A percentile compares a stretch with the other conserved stretches of the same genome.
These are phyloP conservation scores for Cyprinodon variegatus DNA, from an alignment of 2,113 vertebrate genomes.

Conservation along the genomic window DNA sequence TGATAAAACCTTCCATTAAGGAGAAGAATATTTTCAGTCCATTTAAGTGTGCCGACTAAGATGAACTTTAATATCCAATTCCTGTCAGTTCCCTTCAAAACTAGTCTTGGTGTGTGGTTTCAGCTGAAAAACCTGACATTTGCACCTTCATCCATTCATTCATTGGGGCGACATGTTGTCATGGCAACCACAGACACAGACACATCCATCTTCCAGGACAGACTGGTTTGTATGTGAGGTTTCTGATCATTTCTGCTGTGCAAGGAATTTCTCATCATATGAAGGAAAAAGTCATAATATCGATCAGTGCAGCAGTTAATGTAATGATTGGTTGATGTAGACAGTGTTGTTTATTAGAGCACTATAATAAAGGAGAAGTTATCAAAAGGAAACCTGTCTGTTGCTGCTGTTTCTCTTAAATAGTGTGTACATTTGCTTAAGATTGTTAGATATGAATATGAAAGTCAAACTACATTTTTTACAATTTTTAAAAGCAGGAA, in stretches of 20 bases:
- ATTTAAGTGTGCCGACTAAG: slow-evolving; percentile 5
- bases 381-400: too few relatives aligned
- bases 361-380: too few relatives aligned
- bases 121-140: slow-evolving; percentile 32
- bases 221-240: slow-evolving; percentile 31
- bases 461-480: neutral
- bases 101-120: slow-evolving; percentile 23
- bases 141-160: slow-evolving; percentile 19
- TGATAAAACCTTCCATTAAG: neutral
- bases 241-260: slow-evolving; percentile 2
- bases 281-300: slow-evolving; percentile 6
- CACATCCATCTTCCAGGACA: slow-evolving; percentile 18
- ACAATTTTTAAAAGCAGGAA: neutral
- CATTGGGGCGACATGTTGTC: slow-evolving; percentile 30
- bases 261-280: neutral
- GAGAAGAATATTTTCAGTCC: slow-evolving; percentile 68
- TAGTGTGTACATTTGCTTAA: neutral
- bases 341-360: neutral
- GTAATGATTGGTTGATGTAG: slow-evolving; percentile 6
- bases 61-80: slow-evolving; percentile 46
- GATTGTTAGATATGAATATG: neutral
- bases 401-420: neutral
- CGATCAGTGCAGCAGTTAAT: slow-evolving; percentile 6
- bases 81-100: slow-evolving; percentile 44
- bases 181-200: slow-evolving; percentile 42